Percentiles rank a stretch among this genome's conserved stretches.
phyloP scores from a whole-genome alignment of 2,888 invertebrate genomes.

The Dolomedes plantarius region DNA sequence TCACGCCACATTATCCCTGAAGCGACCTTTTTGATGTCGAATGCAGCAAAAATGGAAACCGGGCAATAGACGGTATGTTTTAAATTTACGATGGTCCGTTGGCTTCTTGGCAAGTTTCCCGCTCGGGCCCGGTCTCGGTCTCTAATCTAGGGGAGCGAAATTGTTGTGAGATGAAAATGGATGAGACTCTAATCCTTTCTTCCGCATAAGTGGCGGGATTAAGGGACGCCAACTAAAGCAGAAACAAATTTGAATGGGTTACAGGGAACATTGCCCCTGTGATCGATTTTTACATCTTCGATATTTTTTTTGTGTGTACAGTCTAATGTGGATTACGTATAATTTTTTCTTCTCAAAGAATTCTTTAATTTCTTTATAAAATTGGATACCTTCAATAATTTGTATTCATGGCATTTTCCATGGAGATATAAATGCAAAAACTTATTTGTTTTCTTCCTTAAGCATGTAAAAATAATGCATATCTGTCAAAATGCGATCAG shows the following conservation, averaged over 20 bases:
- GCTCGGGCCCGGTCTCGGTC: neutral
- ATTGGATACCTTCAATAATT: no score
- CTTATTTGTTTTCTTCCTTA: no score
- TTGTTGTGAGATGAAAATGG: neutral
- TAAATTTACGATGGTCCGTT: slow-evolving; percentile 61
- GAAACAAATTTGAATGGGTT: neutral
- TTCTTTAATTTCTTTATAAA: no score
- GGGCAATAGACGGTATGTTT: slow-evolving; percentile 48
- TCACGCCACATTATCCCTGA: slow-evolving; percentile 56
- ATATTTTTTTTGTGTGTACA: no score
- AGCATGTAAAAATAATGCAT: no score
- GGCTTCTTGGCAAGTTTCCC: slow-evolving; percentile 25
- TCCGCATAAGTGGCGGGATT: neutral
- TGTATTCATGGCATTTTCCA: no score
- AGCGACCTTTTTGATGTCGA: slow-evolving; percentile 31
- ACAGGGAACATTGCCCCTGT: neutral
- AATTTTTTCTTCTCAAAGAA: no score
- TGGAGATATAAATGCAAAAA: no score
- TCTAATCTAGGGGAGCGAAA: neutral
- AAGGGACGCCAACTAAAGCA: neutral
- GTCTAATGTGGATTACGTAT: no score
- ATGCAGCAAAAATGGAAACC: slow-evolving; percentile 39
- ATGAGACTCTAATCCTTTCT: neutral
- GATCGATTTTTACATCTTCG: neutral
- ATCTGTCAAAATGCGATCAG: no score